Conservation (phyloP, 1,140 invertebrate genomes). For the Halictus rubicundus region DNA sequence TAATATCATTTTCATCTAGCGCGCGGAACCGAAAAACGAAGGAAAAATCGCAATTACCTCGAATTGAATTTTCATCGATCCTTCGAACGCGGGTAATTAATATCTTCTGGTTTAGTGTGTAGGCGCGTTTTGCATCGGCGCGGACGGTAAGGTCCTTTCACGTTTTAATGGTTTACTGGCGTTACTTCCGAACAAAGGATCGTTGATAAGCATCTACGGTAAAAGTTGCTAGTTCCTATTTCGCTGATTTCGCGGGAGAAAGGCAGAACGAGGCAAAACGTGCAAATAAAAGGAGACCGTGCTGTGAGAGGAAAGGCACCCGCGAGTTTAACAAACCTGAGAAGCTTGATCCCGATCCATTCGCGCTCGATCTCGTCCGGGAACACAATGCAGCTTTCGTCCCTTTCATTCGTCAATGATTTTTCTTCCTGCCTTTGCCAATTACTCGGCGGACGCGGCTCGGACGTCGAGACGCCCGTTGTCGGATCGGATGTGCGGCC, state of each 20-base stretch:
- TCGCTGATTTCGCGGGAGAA: conserved; percentile 41
- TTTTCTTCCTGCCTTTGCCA: not conserved
- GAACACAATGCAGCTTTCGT: not conserved
- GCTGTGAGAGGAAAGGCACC: conserved; percentile 13
- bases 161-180: not conserved
- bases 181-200: not conserved
- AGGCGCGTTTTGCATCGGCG: no score
- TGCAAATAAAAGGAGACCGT: conserved; percentile 11
- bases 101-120: no score
- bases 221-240: conserved; percentile 11
- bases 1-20: not conserved
- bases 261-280: conserved; percentile 38
- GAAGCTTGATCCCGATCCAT: not conserved
- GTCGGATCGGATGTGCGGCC: not conserved
- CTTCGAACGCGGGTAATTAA: not conserved
- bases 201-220: not conserved
- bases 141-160: no score
- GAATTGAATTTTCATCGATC: not conserved
- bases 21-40: no score
- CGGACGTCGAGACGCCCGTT: not conserved
- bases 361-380: not conserved
- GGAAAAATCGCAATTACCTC: not conserved
- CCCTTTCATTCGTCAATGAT: not conserved
- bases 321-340: conserved; percentile 1
- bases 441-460: no score